Base-by-base conservation (phyloP, 2,888 invertebrate species). In the Drosophila multiciliata region DNA sequence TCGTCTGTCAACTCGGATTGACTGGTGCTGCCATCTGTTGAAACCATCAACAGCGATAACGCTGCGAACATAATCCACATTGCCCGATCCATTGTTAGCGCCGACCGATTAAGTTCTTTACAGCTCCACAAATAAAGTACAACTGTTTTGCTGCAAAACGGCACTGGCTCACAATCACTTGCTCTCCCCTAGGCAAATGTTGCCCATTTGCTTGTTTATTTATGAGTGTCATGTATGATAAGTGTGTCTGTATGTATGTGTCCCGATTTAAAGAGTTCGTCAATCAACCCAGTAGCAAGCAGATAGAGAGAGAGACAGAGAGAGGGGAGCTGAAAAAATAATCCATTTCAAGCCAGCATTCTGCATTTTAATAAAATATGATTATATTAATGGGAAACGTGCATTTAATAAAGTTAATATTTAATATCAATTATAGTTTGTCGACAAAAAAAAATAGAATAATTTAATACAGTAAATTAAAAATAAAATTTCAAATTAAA, bases 111-210 rank as follows among this genome's bases (percentile, higher is more conserved):
- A 35, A 50, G 65, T 52, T 71, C 75, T 58, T 54, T 57, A 40
- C 85, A 73, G 89, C 73, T 68, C 70, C 85, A 67, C 75, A 64
- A 50, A 63, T 72, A 54, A 66, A 83, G 75, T 68, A 38, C 78
- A 83, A 85, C 89, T 85, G 89, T 66, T 62, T 48, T 52, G 26
- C 26, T 40, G 50, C 50, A 63, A 63, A 63, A 20, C 23, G 48
- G 29, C 17, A 23, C 26, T 26, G 11, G 7, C 26, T 5, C 1
- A 33, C 29, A 29, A 38, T 26, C 40, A 12, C 32, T 6, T 45
- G 52, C 53, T 58, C 53, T 62, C 48, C 17, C 36, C 9, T 45
- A 20, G 53, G 63, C 57, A 42, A 57, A 73, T 58, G 35, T 68
- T 62, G 42, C 49, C 59, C 61, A 66, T 38, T 50, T 66, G n/a